Evolutionary conservation across 2,113 vertebrate genomes (phyloP).

Genomic region (Phainopepla nitens): DNA sequence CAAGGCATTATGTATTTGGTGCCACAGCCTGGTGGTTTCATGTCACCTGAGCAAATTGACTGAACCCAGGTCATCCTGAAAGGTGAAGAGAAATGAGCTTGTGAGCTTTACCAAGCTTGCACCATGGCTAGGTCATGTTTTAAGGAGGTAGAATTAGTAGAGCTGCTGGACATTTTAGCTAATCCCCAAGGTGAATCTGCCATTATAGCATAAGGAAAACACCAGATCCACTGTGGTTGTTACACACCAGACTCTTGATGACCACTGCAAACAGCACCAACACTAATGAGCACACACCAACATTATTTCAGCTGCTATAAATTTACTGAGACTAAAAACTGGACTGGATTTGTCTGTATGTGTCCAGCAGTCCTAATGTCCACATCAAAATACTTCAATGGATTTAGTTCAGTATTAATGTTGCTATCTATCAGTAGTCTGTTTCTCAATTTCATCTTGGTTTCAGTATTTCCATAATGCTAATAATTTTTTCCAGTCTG

Average conservation of each 20-base stretch:
- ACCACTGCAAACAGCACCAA: neutral
- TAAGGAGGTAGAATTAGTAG: neutral
- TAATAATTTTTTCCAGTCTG: neutral
- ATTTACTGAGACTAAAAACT: neutral
- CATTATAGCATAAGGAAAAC: neutral
- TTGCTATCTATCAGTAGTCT: neutral
- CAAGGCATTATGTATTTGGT: neutral
- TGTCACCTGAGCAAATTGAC: neutral
- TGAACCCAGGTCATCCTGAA: neutral
- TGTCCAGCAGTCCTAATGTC: neutral
- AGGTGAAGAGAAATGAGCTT: neutral
- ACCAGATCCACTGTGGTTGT: neutral
- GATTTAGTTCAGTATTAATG: neutral
- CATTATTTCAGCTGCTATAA: neutral
- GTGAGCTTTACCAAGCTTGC: neutral
- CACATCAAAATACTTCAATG: neutral
- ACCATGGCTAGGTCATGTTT: neutral
- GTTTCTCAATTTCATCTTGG: neutral
- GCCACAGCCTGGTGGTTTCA: neutral
- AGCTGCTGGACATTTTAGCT: neutral
- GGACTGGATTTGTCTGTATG: neutral
- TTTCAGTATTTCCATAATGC: neutral
- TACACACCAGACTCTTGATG: neutral
- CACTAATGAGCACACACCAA: neutral
- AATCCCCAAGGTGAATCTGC: neutral